Conservation (phyloP, 2,113 vertebrate genomes). For the Leptobrachium leishanense region DNA sequence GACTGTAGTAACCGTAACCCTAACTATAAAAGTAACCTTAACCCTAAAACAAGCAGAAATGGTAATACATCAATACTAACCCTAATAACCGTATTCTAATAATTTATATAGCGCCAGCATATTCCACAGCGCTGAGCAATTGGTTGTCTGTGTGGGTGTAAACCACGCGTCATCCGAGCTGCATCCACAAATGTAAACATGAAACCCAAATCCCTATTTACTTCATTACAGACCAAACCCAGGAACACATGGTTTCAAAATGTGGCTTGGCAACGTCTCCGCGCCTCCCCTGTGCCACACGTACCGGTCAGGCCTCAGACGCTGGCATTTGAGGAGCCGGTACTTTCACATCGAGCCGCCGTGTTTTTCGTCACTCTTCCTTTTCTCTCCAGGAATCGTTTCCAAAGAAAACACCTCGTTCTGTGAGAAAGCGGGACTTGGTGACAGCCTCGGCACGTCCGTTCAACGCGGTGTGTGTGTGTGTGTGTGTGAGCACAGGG, state of each 20-base stretch:
- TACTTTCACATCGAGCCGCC: constrained; percentile 56
- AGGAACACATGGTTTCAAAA: neutral
- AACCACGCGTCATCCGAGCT: too few relatives aligned
- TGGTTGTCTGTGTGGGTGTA: too few relatives aligned
- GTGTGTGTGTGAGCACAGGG: constrained; percentile 22
- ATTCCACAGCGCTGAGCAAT: too few relatives aligned
- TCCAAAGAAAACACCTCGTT: constrained; percentile 55
- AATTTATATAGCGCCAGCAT: neutral
- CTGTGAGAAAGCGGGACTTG: too few relatives aligned
- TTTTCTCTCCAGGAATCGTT: constrained; percentile 52
- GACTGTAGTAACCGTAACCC: too few relatives aligned
- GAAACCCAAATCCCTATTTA: neutral
- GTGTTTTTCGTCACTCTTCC: constrained; percentile 55
- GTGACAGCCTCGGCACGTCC: too few relatives aligned
- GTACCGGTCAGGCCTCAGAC: constrained; percentile 16
- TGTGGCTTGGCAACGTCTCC: constrained; percentile 14
- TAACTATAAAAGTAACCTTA: too few relatives aligned
- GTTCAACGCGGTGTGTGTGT: constrained; percentile 33
- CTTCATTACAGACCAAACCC: constrained; percentile 1
- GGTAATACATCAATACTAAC: too few relatives aligned
- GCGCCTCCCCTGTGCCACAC: neutral
- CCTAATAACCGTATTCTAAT: too few relatives aligned
- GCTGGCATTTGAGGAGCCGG: constrained; percentile 14
- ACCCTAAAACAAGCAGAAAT: too few relatives aligned
- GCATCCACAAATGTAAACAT: too few relatives aligned